Base-by-base conservation (phyloP, 2,113 vertebrate genomes). In the Grus americana region DNA sequence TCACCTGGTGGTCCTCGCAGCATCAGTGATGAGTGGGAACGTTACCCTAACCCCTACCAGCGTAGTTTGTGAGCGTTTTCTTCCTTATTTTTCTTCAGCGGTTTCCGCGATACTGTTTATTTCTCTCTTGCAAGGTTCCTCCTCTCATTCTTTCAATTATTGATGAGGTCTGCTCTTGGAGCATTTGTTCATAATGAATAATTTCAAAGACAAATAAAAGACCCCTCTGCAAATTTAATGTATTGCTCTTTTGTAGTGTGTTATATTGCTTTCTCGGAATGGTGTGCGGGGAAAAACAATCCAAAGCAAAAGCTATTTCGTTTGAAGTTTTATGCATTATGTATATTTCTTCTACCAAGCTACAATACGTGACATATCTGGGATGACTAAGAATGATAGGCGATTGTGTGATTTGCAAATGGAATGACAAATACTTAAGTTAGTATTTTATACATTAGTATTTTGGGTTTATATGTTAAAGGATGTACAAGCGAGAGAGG, bases 101-200 rank as follows among this genome's bases (percentile, higher is more conserved):
- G 78, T 92, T 96, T 84, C 83, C 57, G 52, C 76, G n/a, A 5
- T 65, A 50, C 72, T 57, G 46, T 42, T 89, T 78, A 70, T 95
- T 95, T 91, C 57, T 80, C 78, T 78, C 81, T 88, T 92, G 54
- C 15, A 90, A 87, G 85, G 81, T 92, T 97, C 65, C 34, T 92
- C 38, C 86, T 57, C 16, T 91, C 58, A 5, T 59, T 50, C 67
- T 93, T 62, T 98, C 86, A 95, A 92, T 97, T 97, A 97, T 96
- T 97, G 78, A 96, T 96, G 88, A 96, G 63, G 10, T 89, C 67
- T 94, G 36, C 44, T 84, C 83, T 97, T 68, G 42, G 52, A 83
- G 50, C 74, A 88, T 96, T 97, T 97, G 86, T 95, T 98, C 54
- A 21, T 91, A 96, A 86, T 92, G 86, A 97, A 94, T 96, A 88